Percentiles rank a stretch among this genome's conserved stretches.
Evolutionary conservation across 2,797 vertebrate species (phyloP).

Genomic region (Lithobates sylvaticus): DNA sequence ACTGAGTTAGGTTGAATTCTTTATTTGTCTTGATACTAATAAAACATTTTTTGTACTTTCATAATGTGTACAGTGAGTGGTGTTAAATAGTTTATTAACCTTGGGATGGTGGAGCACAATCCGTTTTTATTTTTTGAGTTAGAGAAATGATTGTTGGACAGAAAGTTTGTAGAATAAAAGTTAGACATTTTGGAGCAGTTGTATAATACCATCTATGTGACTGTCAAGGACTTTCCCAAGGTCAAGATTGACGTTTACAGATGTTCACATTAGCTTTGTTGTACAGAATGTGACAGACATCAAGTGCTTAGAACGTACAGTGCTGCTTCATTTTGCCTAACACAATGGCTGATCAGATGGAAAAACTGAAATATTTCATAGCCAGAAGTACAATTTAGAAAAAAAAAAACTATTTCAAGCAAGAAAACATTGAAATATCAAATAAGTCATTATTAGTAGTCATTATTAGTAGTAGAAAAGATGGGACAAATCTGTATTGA

Average conservation of each 20-base stretch:
- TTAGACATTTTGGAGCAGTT: background rate
- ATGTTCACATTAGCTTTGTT: constrained; percentile 31
- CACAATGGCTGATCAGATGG: constrained; percentile 7
- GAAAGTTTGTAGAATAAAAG: background rate
- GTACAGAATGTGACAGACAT: constrained; percentile 30
- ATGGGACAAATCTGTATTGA: background rate
- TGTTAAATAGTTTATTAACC: too few relatives aligned
- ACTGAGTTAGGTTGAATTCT: too few relatives aligned
- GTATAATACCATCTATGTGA: background rate
- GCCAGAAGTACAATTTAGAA: background rate
- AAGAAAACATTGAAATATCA: background rate
- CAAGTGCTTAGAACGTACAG: constrained; percentile 24
- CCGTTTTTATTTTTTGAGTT: too few relatives aligned
- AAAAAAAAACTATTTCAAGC: background rate
- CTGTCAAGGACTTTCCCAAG: background rate
- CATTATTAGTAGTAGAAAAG: background rate
- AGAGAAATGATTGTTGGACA: too few relatives aligned
- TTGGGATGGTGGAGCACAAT: too few relatives aligned
- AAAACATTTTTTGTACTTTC: too few relatives aligned
- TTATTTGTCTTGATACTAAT: too few relatives aligned
- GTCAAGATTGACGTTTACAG: constrained; percentile 12
- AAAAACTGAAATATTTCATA: background rate
- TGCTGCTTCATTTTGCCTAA: background rate
- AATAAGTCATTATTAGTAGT: background rate
- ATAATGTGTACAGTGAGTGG: too few relatives aligned